Evolutionary conservation across 2,113 vertebrate genomes (phyloP).

Genomic region (Oriolus oriolus): DNA sequence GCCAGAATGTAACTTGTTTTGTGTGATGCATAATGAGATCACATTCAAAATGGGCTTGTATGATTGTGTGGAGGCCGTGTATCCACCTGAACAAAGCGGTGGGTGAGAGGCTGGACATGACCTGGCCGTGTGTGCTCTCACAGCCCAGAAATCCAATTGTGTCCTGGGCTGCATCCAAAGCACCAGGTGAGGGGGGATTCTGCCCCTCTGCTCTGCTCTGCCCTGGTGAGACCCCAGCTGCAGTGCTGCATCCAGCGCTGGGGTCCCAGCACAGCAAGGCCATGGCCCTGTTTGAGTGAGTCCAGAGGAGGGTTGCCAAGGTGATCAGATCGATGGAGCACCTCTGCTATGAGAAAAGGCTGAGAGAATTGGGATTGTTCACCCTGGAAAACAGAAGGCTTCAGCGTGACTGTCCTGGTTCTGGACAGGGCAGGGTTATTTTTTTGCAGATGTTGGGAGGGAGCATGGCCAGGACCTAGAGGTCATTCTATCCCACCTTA

Average conservation of each 20-base stretch:
- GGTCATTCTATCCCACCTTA: background rate
- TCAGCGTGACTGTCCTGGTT: background rate
- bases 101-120: background rate
- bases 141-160: background rate
- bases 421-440: background rate
- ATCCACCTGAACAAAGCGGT: background rate
- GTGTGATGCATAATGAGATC: background rate
- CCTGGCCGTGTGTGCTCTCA: rapidly evolving
- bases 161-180: background rate
- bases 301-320: background rate
- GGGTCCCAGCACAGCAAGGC: background rate
- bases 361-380: background rate
- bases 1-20: background rate
- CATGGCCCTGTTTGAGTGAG: rapidly evolving
- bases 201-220: background rate
- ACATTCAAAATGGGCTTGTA: background rate
- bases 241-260: background rate
- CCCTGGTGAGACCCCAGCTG: background rate
- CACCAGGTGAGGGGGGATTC: background rate
- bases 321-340: background rate
- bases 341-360: background rate
- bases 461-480: background rate
- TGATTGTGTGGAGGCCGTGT: background rate
- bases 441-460: background rate
- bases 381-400: background rate